Base-by-base conservation (phyloP, 2,113 vertebrate genomes). In the Penelope pileata region DNA sequence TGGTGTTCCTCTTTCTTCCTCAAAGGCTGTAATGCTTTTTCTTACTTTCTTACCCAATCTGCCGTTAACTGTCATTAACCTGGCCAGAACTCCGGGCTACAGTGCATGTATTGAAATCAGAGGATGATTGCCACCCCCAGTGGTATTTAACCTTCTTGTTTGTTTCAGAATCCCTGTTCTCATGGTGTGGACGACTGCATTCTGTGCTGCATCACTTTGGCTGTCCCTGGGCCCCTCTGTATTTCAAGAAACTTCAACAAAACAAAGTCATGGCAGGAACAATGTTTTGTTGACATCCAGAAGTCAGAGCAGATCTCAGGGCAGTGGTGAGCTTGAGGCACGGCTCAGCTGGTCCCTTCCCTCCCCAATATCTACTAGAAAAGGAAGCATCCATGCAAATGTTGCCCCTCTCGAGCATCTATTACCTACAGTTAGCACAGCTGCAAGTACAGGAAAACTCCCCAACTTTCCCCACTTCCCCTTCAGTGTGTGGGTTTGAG, bases 381-480 rank as follows among this genome's bases (percentile, higher is more conserved):
- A 40, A 77, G 10, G 6, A 88, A 67, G 54, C 26, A 60, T 34
- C 58, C 40, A 24, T 34, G 34, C 7, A 26, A 36, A 32, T 73
- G 88, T 83, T 45, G 7, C 10, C 19, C 38, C 72, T 63, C 75
- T 53, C 79, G 38, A 82, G 5, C 11, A 40, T 16, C 32, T 80
- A 45, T 69, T 27, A 40, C 24, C 58, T 51, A 11, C 23, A 36
- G 10, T 7, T 38, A 79, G 26, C 47, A 72, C 51, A 90, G n/a
- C 30, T 40, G 10, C 7, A 73, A 73, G 82, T 45, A 58, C 40
- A 80, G 34, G 64, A 77, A 15, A 93, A 88, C n/a, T 29, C 54
- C 38, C 72, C 12, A 16, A 48, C 59, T 94, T 94, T 91, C 85
- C 24, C 95, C 94, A 88, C 79, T 93, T 96, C 94, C 95, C 76